phyloP scores from a whole-genome alignment of 2,888 invertebrate species.

The Margaritifera margaritifera region DNA sequence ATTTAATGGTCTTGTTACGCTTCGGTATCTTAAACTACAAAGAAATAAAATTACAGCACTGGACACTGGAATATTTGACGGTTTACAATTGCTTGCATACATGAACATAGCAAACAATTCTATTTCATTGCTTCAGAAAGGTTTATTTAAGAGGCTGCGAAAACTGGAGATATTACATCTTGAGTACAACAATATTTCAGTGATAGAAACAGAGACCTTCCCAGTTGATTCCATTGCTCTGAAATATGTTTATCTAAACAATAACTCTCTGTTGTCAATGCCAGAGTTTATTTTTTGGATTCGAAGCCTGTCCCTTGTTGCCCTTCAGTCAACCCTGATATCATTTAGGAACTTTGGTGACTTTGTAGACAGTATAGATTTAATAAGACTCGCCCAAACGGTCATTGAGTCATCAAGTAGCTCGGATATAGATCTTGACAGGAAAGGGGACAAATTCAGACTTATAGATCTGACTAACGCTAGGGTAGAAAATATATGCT shows the following conservation, averaged over 20 bases:
- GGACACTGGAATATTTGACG: no score
- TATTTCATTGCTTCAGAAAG: no score
- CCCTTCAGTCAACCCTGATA: constrained; percentile 13
- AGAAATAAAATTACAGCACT: no score
- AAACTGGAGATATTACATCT: no score
- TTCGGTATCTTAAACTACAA: no score
- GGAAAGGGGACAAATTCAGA: constrained; percentile 6
- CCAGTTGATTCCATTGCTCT: constrained; percentile 7
- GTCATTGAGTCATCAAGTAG: constrained; percentile 17
- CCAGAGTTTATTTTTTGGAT: constrained; percentile 23
- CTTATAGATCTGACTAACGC: constrained; percentile 15
- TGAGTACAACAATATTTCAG: no score
- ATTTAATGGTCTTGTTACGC: no score
- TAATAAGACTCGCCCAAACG: constrained; percentile 1
- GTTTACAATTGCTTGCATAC: no score
- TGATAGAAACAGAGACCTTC: no score
- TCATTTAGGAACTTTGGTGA: constrained; percentile 11
- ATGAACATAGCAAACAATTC: no score
- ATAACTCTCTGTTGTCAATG: constrained; percentile 13
- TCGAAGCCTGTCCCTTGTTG: constrained; percentile 9
- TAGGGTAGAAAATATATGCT: background rate
- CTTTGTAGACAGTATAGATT: constrained; percentile 11
- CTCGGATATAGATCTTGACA: constrained; percentile 5
- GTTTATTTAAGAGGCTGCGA: no score
- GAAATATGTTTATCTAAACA: constrained; percentile 12